A percentile compares a stretch with the other conserved stretches of the same genome.
Evolutionary conservation across 2,113 vertebrate genomes (phyloP).

Genomic region (Aegotheles bennettii): DNA sequence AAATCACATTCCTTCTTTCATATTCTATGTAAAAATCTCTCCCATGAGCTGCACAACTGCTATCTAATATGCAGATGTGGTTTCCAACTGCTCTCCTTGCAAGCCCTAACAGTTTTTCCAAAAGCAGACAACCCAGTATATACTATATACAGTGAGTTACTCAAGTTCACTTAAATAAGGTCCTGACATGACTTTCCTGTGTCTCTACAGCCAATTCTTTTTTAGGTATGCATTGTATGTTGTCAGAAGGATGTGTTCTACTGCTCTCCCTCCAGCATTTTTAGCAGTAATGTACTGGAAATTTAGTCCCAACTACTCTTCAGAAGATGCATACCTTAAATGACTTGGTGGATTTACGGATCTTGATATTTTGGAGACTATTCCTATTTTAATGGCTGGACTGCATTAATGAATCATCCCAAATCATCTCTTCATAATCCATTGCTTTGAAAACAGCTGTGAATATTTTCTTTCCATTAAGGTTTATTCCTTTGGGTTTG

Average conservation of each 20-base stretch:
- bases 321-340: background rate
- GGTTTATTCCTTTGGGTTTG: conserved; percentile 32
- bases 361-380: conserved; percentile 9
- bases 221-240: background rate
- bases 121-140: background rate
- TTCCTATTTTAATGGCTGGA: background rate
- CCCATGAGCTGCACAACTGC: background rate
- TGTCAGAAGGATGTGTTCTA: background rate
- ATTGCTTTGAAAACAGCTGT: background rate
- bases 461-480: conserved; percentile 53
- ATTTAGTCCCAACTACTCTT: background rate
- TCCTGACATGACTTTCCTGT: background rate
- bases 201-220: background rate
- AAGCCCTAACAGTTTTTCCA: background rate
- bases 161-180: background rate
- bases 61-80: background rate
- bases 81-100: background rate
- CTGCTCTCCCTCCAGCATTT: background rate
- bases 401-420: background rate
- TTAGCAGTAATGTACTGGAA: background rate
- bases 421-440: background rate
- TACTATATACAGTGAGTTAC: background rate
- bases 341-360: background rate
- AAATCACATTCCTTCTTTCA: background rate
- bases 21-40: background rate